Evolutionary conservation across 2,888 invertebrate species (phyloP), one percentile per base, ranked within the genome.

Genomic region (Watsonalla cultraria): DNA sequence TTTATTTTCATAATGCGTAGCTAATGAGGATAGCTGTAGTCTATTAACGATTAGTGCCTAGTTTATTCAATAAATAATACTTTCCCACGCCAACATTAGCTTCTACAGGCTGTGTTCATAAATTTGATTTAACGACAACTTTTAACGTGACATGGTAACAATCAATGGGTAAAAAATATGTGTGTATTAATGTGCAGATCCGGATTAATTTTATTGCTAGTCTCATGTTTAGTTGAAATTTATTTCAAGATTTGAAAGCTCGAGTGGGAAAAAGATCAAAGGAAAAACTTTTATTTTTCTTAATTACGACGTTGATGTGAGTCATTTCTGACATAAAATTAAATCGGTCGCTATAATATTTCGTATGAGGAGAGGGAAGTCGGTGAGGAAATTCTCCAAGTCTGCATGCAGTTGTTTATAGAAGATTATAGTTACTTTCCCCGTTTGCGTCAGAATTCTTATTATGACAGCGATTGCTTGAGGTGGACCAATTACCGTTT

Each of bases 291-390:
- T 33, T 48, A 37, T 37, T 39, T 39, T 49, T 49, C 39, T 49
- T 49, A 49, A 49, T 49, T 49, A 49, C 39, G 49, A 39, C 39
- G 39, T 39, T 39, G 9, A 49, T 39, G 49, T 37, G 49, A 49
- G 15, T 49, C 49, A 49, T 39, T 42, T 49, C 39, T 37, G 49
- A 14, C 37, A 49, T 49, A 49, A 49, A 49, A 39, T 39, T 49
- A 13, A 39, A 39, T 49, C 39, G 11, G 37, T 37, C 37, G 49
- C 49, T 49, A 39, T 49, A 49, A 15, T 49, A 49, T 49, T 49
- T 49, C 15, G 14, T 49, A 15, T 14, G 46, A 11, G 11, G 42
- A 42, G 11, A 42, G 42, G 11, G 42, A 6, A 42, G 5, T 11
- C 2, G 5, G 42, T 11, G 11, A 5, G 42, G 8, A 42, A 42